These are phyloP conservation scores for Lepidocyrtinus sp. DNA, from an alignment of 2,888 invertebrate species.

Conservation along the genomic window DNA sequence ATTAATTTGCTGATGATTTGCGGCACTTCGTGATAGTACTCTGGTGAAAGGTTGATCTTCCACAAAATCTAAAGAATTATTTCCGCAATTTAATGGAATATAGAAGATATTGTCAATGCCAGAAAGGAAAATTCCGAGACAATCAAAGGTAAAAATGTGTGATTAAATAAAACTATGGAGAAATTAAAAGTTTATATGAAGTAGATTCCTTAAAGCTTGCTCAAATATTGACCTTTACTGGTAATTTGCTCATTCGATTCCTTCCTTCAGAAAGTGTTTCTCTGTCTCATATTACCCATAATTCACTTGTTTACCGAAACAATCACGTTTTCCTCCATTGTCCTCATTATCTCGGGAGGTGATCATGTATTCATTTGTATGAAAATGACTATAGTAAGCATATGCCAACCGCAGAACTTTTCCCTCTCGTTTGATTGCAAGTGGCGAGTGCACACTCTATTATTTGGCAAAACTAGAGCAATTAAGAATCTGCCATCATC, in stretches of 20 bases:
- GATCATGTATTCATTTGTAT: conserved; percentile 21
- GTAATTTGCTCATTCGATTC: too few species aligned
- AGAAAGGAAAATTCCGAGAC: too few species aligned
- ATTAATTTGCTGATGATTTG: conserved; percentile 58
- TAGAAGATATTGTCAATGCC: too few species aligned
- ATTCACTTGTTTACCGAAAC: background rate
- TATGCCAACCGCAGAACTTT: conserved; percentile 30
- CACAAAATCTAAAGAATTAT: too few species aligned
- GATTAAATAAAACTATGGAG: too few species aligned
- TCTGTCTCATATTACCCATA: background rate
- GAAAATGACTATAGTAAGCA: conserved; percentile 12
- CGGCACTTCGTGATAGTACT: conserved; percentile 10
- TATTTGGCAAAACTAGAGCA: conserved; percentile 62
- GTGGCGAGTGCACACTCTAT: conserved; percentile 35
- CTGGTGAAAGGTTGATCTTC: too few species aligned
- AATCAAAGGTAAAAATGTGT: too few species aligned
- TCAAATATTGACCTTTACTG: too few species aligned
- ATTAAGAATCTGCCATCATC: conserved; percentile 61
- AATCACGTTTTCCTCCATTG: background rate
- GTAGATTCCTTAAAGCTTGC: too few species aligned
- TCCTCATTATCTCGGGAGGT: background rate
- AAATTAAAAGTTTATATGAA: too few species aligned
- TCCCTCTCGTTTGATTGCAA: conserved; percentile 35
- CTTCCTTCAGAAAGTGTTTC: background rate
- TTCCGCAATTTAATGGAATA: too few species aligned